Evolutionary conservation across 2,888 invertebrate genomes (phyloP).

Genomic region (Dolichopus griseipennis): DNA sequence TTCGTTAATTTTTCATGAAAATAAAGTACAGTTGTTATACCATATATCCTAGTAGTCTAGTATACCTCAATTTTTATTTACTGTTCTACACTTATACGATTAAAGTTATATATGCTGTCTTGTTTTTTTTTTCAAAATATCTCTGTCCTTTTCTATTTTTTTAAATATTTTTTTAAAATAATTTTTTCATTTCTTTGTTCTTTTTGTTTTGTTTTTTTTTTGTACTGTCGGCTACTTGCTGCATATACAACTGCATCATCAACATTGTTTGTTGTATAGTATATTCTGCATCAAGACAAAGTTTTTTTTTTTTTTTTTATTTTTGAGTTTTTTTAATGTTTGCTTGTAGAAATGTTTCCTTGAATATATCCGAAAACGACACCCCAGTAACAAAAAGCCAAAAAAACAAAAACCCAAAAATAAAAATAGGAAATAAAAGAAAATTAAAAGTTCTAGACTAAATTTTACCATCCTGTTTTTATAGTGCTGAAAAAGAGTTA

Average conservation of each 20-base stretch:
- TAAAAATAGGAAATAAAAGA: not conserved
- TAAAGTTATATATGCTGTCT: not conserved
- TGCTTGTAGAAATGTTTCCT: no score
- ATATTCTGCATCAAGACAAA: not conserved
- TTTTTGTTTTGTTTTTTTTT: not conserved
- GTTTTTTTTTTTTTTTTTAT: not conserved
- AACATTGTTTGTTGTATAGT: no score
- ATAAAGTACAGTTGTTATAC: not conserved
- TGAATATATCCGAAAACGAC: not conserved
- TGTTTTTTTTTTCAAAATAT: not conserved
- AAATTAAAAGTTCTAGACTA: not conserved
- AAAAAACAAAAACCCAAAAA: not conserved
- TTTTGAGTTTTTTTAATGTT: no score
- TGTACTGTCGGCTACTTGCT: not conserved
- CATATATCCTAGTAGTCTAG: no score
- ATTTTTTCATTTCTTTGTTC: not conserved
- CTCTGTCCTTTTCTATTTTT: not conserved
- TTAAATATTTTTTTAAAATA: not conserved
- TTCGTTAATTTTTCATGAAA: not conserved
- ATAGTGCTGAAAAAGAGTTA: not conserved
- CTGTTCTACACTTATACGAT: not conserved
- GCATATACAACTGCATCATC: not conserved
- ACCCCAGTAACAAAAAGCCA: not conserved
- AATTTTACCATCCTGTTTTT: constrained; percentile 4
- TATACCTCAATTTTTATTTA: not conserved